Evolutionary conservation across 2,888 invertebrate genomes (phyloP), one percentile per base, ranked within the genome.

Genomic region (Cheilosia vulpina): DNA sequence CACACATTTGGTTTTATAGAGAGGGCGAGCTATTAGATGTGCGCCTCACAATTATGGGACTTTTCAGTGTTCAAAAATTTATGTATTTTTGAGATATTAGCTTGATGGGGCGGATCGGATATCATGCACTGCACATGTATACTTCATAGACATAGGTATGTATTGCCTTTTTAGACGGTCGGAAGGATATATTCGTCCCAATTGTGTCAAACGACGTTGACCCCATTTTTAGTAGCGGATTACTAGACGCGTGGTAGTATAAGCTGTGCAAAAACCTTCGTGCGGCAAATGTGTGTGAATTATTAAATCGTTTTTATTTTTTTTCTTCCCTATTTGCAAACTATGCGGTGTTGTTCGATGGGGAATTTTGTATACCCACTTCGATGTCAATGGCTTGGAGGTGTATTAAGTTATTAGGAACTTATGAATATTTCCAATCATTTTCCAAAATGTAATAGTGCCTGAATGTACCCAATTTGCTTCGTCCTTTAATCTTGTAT

Each of bases 171-270:
- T 15, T 9, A 15, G 43, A 17, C 11, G 34, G 34, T 38, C n/a
- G 31, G 31, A 1, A 5, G 5, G 19, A 17, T 13, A 24, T 60
- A 17, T 34, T 38, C 34, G 57, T 13, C 47, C 57, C 47, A 69
- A 69, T 58, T 69, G 34, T 47, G 57, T 58, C 57, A 69, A 69
- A 58, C 34, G 45, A 47, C 21, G 57, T 55, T 47, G 68, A 31
- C 31, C 31, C 31, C 31, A 9, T 31, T 31, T 31, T 31, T 9
- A 9, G 31, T 9, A 45, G 45, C 21, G 43, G 45, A 17, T 11
- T 17, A 27, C 5, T 17, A 4, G 45, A 3, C 17, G 9, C 27
- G 27, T 31, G 45, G 27, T 31, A 17, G n/a, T 31, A 11, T 31
- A 17, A 19, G 5, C 4, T 9, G 19, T 9, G 19, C 11, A 19